A percentile compares a stretch with the other conserved stretches of the same genome.
phyloP scores from a whole-genome alignment of 2,888 invertebrate species.

The Drosophila yooni region DNA sequence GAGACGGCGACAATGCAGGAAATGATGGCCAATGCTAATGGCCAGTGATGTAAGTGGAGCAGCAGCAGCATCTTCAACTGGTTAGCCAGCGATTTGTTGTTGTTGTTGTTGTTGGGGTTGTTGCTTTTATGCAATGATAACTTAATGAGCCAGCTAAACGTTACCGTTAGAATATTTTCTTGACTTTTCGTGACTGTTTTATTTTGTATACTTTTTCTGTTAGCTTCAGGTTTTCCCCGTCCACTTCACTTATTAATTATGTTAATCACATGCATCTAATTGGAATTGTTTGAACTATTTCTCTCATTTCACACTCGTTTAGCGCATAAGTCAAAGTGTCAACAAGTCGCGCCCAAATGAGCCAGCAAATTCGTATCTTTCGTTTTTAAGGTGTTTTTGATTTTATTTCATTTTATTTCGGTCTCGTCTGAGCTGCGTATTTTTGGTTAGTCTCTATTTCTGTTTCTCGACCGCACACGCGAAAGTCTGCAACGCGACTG shows the following conservation, averaged over 20 bases:
- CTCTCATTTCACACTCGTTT: constrained; percentile 48
- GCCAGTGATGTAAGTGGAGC: constrained; percentile 81
- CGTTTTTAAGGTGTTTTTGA: neutral
- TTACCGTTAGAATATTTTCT: constrained; percentile 52
- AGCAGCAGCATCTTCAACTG: constrained; percentile 72
- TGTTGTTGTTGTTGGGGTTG: constrained; percentile 29
- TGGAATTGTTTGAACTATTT: constrained; percentile 36
- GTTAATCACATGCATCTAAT: constrained; percentile 68
- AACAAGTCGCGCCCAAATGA: constrained; percentile 73
- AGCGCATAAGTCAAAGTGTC: constrained; percentile 70
- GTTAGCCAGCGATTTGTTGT: constrained; percentile 31
- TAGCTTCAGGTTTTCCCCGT: constrained; percentile 15
- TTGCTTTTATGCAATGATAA: constrained; percentile 63
- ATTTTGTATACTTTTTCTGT: neutral
- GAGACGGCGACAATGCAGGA: constrained; percentile 75
- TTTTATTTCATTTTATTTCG: constrained; percentile 14
- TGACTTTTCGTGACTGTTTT: constrained; percentile 21
- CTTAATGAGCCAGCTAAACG: constrained; percentile 59
- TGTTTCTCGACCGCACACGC: constrained; percentile 73
- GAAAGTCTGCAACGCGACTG: constrained; percentile 81
- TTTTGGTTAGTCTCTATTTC: constrained; percentile 5
- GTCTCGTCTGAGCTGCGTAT: neutral
- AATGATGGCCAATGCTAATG: constrained; percentile 79
- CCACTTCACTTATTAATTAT: constrained; percentile 70
- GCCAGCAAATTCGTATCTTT: constrained; percentile 34